phyloP scores from a whole-genome alignment of 2,113 vertebrate species.

The Brachypodius melanocephalos region DNA sequence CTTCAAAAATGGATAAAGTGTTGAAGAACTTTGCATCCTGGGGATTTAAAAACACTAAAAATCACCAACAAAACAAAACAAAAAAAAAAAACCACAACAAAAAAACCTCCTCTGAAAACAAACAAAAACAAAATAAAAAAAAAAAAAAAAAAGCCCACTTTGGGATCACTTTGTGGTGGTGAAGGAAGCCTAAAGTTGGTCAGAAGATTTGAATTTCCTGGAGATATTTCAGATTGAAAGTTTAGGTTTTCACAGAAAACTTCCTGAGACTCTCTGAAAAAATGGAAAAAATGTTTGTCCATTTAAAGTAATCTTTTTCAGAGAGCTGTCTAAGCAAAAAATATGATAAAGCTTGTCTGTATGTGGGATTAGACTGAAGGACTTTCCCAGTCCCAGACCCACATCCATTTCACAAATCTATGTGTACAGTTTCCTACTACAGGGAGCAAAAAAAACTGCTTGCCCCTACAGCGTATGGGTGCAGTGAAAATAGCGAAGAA shows the following conservation, averaged over 20 bases:
- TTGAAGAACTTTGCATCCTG: neutral
- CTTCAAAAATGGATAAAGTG: neutral
- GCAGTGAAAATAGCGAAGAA: neutral
- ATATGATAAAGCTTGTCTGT: neutral
- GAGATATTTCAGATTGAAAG: neutral
- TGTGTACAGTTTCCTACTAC: neutral
- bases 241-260: neutral
- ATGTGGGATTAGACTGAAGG: neutral
- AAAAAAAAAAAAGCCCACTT: neutral
- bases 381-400: neutral
- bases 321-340: neutral
- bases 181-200: neutral
- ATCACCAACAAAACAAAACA: neutral
- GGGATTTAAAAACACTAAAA: neutral
- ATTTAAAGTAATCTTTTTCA: neutral
- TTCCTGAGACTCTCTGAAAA: neutral
- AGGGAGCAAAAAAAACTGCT: neutral
- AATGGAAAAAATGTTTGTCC: neutral
- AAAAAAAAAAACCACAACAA: neutral
- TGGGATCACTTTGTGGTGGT: neutral
- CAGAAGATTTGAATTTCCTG: neutral
- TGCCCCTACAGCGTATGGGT: neutral
- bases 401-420: neutral
- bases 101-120: neutral
- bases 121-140: neutral